Percentiles rank a stretch among this genome's conserved stretches.
These are phyloP conservation scores for Elanoides forficatus DNA, from an alignment of 2,113 vertebrate species.

Conservation along the genomic window DNA sequence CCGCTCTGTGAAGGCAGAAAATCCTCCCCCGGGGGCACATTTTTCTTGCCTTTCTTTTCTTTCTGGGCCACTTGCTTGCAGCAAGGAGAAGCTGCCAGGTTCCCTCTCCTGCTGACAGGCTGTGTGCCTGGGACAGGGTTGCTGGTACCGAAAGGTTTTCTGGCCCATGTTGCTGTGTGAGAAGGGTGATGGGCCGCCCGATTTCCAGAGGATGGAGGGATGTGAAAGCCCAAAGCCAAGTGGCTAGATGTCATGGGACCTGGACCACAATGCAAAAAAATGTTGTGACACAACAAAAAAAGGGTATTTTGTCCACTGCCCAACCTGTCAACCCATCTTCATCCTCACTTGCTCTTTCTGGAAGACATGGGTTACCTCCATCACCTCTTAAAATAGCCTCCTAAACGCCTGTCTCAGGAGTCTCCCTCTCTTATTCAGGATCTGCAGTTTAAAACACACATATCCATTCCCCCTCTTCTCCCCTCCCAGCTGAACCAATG, in stretches of 20 bases:
- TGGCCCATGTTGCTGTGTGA: background rate
- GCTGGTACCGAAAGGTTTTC: background rate
- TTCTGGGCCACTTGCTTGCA: background rate
- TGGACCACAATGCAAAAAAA: background rate
- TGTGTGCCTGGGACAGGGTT: background rate
- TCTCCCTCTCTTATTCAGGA: background rate
- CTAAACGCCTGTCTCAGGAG: background rate
- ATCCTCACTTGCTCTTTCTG: background rate
- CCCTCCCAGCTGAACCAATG: background rate
- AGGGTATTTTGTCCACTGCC: background rate
- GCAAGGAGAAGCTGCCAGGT: background rate
- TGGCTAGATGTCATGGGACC: background rate
- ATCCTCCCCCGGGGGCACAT: background rate
- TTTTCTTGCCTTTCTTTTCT: background rate
- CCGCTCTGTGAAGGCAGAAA: background rate
- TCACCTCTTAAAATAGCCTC: background rate
- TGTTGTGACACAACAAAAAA: background rate
- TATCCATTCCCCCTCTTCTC: background rate
- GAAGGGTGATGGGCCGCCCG: background rate
- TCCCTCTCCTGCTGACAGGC: background rate
- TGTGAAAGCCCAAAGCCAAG: background rate
- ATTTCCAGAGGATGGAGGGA: background rate
- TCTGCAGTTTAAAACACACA: background rate
- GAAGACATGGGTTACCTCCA: background rate
- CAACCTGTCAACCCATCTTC: background rate